Base-by-base conservation (phyloP, 2,888 invertebrate species). In the Troides aeacus region DNA sequence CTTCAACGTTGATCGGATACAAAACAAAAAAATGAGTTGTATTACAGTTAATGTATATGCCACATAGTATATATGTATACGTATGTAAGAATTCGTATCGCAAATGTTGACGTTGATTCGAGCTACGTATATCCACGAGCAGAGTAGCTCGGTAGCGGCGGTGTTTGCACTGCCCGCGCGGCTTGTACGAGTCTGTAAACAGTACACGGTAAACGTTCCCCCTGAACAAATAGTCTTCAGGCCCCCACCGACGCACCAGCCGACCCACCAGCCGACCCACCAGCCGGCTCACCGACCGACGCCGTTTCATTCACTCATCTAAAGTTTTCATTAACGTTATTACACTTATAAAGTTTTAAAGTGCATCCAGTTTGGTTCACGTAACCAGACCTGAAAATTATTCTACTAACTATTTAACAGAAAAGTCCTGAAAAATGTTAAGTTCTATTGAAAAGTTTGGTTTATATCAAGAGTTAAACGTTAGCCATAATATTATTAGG, bases 181-280 rank as follows among this genome's bases (percentile, higher is more conserved):
- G 50, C 70, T 74, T 79, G 77, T 80, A 83, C 81, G 81, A 83
- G 81, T 81, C 78, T 78, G 84, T 80, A 88, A 89, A 89, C 84
- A 88, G 80, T 71, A 75, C 82, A 78, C 78, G 79, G 83, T 84
- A 85, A 84, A 87, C 86, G 78, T 74, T 79, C 82, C 86, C 78
- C 76, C 85, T 83, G 87, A 86, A 87, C 85, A 89, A 85, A 82
- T 74, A 80, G 78, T 80, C 78, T 81, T 79, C 81, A 77, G 21
- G 79, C 79, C 50, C 80, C 79, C 77, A 74, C 74, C 72, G 60
- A 12, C 42, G 57, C 53, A 39, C 39, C 39, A 10, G 10, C 39
- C 30, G 30, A 30, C 30, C 30, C 53, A 39, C 39, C 39, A 10
- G 10, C 39, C 30, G 30, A 30, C 30, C 30, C 30, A 30, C 30